phyloP scores from a whole-genome alignment of 2,888 invertebrate genomes.

The Odontocerum albicorne region DNA sequence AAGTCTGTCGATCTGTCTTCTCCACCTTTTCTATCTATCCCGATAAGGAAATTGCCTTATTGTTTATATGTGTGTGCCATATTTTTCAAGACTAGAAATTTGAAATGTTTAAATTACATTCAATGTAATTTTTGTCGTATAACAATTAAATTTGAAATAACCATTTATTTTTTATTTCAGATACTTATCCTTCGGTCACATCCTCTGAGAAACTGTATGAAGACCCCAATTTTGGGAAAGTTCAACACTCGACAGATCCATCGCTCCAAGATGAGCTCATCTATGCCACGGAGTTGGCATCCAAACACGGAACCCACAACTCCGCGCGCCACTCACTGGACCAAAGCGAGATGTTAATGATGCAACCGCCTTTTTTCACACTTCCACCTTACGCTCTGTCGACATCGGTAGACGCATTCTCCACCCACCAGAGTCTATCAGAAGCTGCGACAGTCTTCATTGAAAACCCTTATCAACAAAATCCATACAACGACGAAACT shows the following conservation, averaged over 20 bases:
- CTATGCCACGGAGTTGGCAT: constrained; percentile 7
- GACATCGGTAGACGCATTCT: not conserved
- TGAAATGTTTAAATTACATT: no score
- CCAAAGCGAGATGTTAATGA: constrained; percentile 1
- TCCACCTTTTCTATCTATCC: no score
- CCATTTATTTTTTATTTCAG: no score
- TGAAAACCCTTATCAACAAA: not conserved
- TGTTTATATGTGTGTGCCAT: no score
- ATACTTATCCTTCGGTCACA: constrained; percentile 12
- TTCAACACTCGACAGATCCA: constrained; percentile 4
- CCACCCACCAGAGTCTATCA: not conserved
- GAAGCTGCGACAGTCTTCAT: not conserved
- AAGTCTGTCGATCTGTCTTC: no score
- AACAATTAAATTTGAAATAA: no score
- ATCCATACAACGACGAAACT: constrained; percentile 6
- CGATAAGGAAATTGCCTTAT: no score
- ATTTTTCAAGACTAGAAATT: no score
- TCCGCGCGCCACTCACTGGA: not conserved
- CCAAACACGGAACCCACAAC: not conserved
- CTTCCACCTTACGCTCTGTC: not conserved
- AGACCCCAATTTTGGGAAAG: constrained; percentile 2
- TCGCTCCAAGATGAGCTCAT: constrained; percentile 16
- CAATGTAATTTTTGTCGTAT: no score
- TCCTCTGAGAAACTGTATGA: not conserved
- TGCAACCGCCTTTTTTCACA: not conserved